These are phyloP conservation scores for Chaetodon trifascialis DNA, from an alignment of 2,113 vertebrate species.

Conservation along the genomic window DNA sequence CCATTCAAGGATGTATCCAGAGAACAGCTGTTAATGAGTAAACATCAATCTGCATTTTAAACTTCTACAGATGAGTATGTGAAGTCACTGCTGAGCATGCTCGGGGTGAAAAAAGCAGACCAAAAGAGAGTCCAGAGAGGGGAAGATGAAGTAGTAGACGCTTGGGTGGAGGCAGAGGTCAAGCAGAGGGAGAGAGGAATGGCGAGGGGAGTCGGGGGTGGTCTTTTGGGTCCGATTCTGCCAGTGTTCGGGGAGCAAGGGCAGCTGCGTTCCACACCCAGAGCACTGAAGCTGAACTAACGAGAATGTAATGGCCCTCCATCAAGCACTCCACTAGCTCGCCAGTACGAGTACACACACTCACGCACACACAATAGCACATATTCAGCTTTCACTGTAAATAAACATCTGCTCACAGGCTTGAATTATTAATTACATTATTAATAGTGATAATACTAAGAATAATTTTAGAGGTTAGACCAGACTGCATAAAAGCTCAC, in stretches of 20 bases:
- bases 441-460: no score
- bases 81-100: background rate
- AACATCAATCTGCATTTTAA: background rate
- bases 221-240: conserved; percentile 53
- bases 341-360: conserved; percentile 7
- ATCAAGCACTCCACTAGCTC: conserved; percentile 57
- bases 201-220: conserved; percentile 10
- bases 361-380: conserved; percentile 7
- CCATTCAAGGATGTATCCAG: background rate
- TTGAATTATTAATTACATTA: no score
- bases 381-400: conserved; percentile 9
- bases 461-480: no score
- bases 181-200: conserved; percentile 32
- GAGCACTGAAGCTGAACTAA: conserved; percentile 74
- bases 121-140: conserved; percentile 6
- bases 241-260: conserved; percentile 58
- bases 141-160: conserved; percentile 31
- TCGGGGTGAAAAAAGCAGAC: background rate
- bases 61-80: background rate
- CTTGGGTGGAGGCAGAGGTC: conserved; percentile 35
- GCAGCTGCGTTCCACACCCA: conserved; percentile 64
- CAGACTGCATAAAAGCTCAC: no score
- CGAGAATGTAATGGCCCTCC: conserved; percentile 70
- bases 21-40: background rate
- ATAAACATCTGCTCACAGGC: background rate